phyloP scores from a whole-genome alignment of 2,797 vertebrate genomes.

The Chromobotia macracanthus region DNA sequence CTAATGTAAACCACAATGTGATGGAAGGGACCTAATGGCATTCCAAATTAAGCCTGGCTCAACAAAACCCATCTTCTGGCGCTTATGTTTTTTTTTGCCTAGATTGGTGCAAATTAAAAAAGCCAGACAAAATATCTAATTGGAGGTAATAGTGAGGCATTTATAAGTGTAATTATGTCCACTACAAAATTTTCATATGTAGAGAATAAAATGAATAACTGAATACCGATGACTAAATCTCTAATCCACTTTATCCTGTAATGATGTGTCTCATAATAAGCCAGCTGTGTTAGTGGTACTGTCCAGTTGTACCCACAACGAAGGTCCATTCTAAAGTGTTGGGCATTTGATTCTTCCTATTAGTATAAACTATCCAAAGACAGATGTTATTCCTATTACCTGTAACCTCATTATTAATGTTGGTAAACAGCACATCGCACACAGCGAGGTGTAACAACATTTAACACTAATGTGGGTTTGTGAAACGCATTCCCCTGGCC shows the following conservation, averaged over 20 bases:
- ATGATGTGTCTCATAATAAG: conserved; percentile 40
- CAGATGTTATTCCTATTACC: neutral
- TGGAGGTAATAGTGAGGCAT: neutral
- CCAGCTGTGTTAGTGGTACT: conserved; percentile 37
- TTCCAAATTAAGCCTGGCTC: conserved; percentile 21
- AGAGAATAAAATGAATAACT: neutral
- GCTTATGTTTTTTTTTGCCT: neutral
- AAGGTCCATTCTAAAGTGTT: neutral
- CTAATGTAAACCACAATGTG: conserved; percentile 37
- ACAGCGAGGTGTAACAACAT: conserved; percentile 4
- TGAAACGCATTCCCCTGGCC: conserved; percentile 37
- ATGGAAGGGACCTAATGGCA: conserved; percentile 39
- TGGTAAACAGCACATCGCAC: neutral
- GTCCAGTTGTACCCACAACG: conserved; percentile 17
- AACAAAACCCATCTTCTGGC: neutral
- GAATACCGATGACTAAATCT: conserved; percentile 47
- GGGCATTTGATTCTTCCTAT: neutral
- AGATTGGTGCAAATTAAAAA: neutral
- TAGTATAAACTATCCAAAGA: neutral
- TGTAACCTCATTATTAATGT: neutral
- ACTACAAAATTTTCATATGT: neutral
- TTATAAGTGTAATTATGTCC: conserved; percentile 7
- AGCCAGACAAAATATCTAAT: neutral
- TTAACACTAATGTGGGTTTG: conserved; percentile 25
- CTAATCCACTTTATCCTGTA: conserved; percentile 46